Conservation (phyloP, 1,140 invertebrate species). For the Trypoxylus dichotomus region DNA sequence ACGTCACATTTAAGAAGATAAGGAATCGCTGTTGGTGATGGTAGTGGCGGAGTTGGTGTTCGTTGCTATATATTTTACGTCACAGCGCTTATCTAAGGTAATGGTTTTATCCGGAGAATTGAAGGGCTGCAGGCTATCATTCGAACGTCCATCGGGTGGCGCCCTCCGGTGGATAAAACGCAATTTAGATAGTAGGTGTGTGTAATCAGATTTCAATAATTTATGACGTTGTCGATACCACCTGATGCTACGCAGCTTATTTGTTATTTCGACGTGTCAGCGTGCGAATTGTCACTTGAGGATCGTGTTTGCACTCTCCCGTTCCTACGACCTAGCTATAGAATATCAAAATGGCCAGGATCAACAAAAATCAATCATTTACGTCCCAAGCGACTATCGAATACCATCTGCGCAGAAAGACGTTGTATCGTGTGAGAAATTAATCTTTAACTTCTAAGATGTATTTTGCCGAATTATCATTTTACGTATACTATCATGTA, state of each 20-base stretch:
- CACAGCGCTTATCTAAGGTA: slow-evolving; percentile 21
- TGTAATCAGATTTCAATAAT: slow-evolving; percentile 24
- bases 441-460: background rate
- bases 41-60: background rate
- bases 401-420: background rate
- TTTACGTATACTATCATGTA: no score
- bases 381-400: background rate
- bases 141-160: slow-evolving; percentile 15
- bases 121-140: slow-evolving; percentile 17
- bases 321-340: background rate
- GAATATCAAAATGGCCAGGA: background rate
- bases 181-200: slow-evolving; percentile 21
- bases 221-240: slow-evolving; percentile 25
- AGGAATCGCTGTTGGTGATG: background rate
- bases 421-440: background rate
- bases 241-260: slow-evolving; percentile 22
- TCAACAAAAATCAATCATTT: slow-evolving; percentile 21
- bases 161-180: slow-evolving; percentile 1
- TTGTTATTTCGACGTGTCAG: slow-evolving; percentile 22
- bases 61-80: slow-evolving; percentile 22
- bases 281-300: slow-evolving; percentile 7
- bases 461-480: background rate
- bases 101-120: slow-evolving; percentile 25
- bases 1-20: slow-evolving; percentile 18
- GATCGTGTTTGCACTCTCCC: background rate